Conservation (phyloP, 2,888 invertebrate species). For the Luffia ferchaultella region DNA sequence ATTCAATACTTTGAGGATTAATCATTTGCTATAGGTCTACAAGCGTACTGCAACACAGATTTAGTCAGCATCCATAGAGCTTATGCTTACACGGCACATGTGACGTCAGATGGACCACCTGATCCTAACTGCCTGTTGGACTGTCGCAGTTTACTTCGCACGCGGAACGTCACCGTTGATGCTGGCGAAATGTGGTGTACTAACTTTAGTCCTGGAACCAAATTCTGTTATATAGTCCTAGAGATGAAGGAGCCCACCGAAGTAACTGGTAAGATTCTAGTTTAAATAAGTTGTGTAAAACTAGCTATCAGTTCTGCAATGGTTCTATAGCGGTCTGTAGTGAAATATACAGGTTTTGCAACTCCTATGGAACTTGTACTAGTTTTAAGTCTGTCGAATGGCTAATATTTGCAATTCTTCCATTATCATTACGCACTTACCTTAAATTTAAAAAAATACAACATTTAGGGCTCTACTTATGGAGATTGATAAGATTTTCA, state of each 20-base stretch:
- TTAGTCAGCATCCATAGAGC: slow-evolving; percentile 33
- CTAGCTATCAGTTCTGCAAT: no score
- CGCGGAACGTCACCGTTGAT: slow-evolving; percentile 72
- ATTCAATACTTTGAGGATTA: no score
- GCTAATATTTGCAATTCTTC: no score
- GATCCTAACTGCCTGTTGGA: slow-evolving; percentile 29
- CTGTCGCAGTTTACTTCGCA: slow-evolving; percentile 69
- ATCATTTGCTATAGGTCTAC: slow-evolving; percentile 46
- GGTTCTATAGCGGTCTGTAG: no score
- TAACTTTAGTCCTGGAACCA: slow-evolving; percentile 34
- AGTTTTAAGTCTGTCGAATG: no score
- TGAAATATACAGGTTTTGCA: no score
- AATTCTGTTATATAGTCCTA: slow-evolving; percentile 45
- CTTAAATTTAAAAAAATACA: no score
- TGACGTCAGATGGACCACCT: slow-evolving; percentile 27
- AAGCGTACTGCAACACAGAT: slow-evolving; percentile 40
- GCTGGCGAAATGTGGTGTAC: slow-evolving; percentile 73
- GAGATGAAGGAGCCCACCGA: slow-evolving; percentile 39
- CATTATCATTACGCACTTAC: no score
- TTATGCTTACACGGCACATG: slow-evolving; percentile 36
- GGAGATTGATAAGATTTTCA: no score
- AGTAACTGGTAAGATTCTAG: slow-evolving; percentile 49
- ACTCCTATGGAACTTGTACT: no score
- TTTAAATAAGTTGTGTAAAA: no score
- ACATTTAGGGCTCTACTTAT: no score